Base-by-base conservation (phyloP, 2,113 vertebrate genomes). In the Oryctolagus cuniculus region DNA sequence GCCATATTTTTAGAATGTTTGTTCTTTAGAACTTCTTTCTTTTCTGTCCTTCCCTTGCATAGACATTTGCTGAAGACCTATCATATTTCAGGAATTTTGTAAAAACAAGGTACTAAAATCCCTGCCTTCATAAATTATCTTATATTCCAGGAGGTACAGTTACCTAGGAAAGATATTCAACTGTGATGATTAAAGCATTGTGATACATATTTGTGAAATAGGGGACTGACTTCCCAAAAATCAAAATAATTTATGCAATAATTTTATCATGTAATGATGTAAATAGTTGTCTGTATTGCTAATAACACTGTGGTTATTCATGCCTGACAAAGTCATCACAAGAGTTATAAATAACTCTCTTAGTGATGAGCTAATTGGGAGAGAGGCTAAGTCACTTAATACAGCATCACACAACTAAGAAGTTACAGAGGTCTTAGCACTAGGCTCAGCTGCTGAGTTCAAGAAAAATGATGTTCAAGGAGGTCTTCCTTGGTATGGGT, bases 21-120 rank as follows among this genome's bases (percentile, higher is more conserved):
- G 34, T 90, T 36, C 84, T 74, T 66, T 7, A 61, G 12, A 79
- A 24, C 22, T 34, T 84, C 10, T 55, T 93, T 89, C 44, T 44
- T 44, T 77, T 66, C 38, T 34, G 51, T 81, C 38, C n/a, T 21
- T 72, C 17, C 21, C 49, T 64, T 81, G 10, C 13, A 34, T 6
- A 44, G 17, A 38, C 3, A 13, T 82, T 90, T 78, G 2, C 34
- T 34, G 2, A 55, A 63, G 27, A 22, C 64, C 49, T 87, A 1
- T 69, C 10, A 3, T 58, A 11, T 83, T 29, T n/a, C 31, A 61
- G 13, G 4, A 79, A 61, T 90, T 90, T 8, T 67, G 1, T 55
- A 72, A 19, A 85, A 88, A 66, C 21, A 79, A 90, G n/a, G 10
- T 75, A 24, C 16, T 81, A 81, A 94, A 93, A 72, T 15, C 15